A percentile compares a stretch with the other conserved stretches of the same genome.
Conservation (phyloP, 2,113 vertebrate species). For the Thinocorus orbignyianus region DNA sequence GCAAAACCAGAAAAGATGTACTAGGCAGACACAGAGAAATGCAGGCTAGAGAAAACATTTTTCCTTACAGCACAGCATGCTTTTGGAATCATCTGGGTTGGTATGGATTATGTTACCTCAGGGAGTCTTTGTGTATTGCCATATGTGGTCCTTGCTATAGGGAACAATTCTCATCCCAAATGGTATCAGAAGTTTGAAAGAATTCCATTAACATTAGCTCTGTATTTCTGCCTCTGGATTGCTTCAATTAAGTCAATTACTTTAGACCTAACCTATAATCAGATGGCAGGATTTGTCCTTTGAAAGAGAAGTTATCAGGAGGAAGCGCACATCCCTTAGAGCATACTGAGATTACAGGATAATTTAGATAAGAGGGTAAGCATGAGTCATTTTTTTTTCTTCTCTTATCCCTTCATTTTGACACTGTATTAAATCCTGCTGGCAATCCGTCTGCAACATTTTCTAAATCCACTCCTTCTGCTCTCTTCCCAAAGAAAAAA, state of each 20-base stretch:
- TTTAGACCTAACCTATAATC: background rate
- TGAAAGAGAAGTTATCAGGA: slow-evolving; percentile 11
- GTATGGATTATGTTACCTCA: background rate
- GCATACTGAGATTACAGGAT: background rate
- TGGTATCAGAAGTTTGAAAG: background rate
- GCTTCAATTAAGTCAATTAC: slow-evolving; percentile 32
- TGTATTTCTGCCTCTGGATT: background rate
- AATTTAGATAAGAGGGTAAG: slow-evolving; percentile 5
- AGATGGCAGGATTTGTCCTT: slow-evolving; percentile 27
- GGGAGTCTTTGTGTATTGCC: background rate
- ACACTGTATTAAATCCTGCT: background rate
- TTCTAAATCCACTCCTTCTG: background rate
- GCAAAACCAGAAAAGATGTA: background rate
- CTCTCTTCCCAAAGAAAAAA: background rate
- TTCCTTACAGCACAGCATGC: background rate
- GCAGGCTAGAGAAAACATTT: background rate
- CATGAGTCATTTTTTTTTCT: background rate
- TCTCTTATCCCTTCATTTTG: slow-evolving; percentile 13
- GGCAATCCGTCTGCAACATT: background rate
- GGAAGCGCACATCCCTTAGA: background rate
- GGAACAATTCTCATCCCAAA: background rate
- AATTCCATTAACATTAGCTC: background rate
- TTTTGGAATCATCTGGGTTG: background rate
- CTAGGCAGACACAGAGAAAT: background rate
- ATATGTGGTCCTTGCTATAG: background rate